Evolutionary conservation across 1,140 invertebrate genomes (phyloP).

Genomic region (Anagrus nilaparvatae): DNA sequence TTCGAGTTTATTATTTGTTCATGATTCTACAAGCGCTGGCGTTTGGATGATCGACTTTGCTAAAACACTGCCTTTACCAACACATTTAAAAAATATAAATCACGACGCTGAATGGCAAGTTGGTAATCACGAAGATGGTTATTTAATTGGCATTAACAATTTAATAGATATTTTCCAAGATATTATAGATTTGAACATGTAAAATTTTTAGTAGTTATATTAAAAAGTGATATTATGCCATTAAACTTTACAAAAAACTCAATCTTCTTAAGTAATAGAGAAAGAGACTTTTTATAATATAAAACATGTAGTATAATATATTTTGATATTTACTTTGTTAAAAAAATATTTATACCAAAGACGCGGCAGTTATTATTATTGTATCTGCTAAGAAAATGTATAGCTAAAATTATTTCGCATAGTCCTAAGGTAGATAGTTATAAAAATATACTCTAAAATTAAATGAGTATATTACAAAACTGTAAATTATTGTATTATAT

Average conservation of each 20-base stretch:
- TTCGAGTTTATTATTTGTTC: slow-evolving; percentile 90
- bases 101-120: slow-evolving; percentile 84
- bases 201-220: too few species aligned
- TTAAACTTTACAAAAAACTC: too few species aligned
- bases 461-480: slow-evolving; percentile 1
- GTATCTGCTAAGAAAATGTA: slow-evolving; percentile 24
- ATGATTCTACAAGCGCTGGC: slow-evolving; percentile 76
- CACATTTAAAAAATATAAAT: slow-evolving; percentile 55
- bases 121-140: slow-evolving; percentile 98
- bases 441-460: slow-evolving; percentile 10
- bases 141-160: slow-evolving; percentile 89
- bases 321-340: too few species aligned
- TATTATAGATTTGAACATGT: too few species aligned
- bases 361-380: slow-evolving; percentile 23
- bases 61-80: slow-evolving; percentile 79
- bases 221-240: too few species aligned
- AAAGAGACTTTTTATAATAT: too few species aligned
- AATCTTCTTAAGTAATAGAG: too few species aligned
- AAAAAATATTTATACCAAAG: slow-evolving; percentile 39
- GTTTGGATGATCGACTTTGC: slow-evolving; percentile 99
- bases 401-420: slow-evolving; percentile 16
- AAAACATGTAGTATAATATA: too few species aligned
- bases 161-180: slow-evolving; percentile 73
- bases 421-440: not conserved
- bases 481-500: slow-evolving; percentile 2